Base-by-base conservation (phyloP, 2,113 vertebrate genomes). In the Thermophis baileyi region DNA sequence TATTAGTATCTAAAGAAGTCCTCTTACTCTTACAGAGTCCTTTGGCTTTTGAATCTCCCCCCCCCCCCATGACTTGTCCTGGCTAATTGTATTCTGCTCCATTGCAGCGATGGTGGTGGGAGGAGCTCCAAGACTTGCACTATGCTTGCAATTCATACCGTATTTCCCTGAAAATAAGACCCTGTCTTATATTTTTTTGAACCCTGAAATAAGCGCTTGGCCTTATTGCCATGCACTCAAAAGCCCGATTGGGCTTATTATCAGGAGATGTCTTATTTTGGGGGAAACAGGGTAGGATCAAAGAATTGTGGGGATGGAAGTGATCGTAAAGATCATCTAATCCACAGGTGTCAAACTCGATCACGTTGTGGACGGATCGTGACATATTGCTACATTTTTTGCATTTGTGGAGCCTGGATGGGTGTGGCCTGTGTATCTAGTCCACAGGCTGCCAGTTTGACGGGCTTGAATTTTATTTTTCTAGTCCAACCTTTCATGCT, bases 351-450 rank as follows among this genome's bases (percentile, higher is more conserved):
- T 60, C 24, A 60, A 60, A 60, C 9, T 60, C 3, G 8, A 27
- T 27, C 3, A 1, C 2, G 7, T 57, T 0, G 7, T 3, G 2
- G 57, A 25, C 3, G 8, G 57, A 27, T 3, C 8, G 1, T 60
- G 57, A 60, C 8, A 3, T 57, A 57, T 60, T 1, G 16, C 4
- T 1, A 54, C 4, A 5, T 55, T 24, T 55, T 24, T 55, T 55
- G 54, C 54, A 6, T 55, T 55, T 55, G 8, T 3, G 8, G 57
- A 60, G 25, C 57, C 9, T 0, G 25, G 25, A 3, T 60, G 24
- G 24, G 24, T 27, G 9, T 27, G 57, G 25, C 25, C 57, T 60
- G 3, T 7, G 1, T 57, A 57, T 25, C 7, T 2, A 8, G 53
- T 18, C 18, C 18, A 20, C 20, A 0, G 57, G 57, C 25, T 3